Evolutionary conservation across 2,113 vertebrate genomes (phyloP).

Genomic region (Aspidoscelis tigris): DNA sequence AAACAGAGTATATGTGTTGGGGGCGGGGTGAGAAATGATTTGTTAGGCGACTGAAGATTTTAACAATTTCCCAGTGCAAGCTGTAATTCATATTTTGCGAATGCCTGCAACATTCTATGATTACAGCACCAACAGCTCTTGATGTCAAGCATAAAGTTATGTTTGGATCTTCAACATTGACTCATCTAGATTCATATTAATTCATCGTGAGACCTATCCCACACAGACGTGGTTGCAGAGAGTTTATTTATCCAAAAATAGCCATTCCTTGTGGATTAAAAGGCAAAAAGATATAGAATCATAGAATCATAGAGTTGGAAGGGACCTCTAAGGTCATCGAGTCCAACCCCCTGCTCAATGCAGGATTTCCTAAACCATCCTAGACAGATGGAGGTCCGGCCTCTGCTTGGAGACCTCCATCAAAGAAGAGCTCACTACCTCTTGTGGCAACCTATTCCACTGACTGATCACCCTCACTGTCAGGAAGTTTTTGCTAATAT

Average conservation of each 20-base stretch:
- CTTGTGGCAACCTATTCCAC: no score
- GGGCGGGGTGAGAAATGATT: conserved; percentile 8
- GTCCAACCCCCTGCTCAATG: no score
- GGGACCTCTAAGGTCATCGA: no score
- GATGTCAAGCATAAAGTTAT: conserved; percentile 35
- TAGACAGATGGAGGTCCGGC: no score
- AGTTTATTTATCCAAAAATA: not conserved
- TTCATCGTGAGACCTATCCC: not conserved
- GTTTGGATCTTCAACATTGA: not conserved
- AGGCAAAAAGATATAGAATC: not conserved
- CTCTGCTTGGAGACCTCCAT: no score
- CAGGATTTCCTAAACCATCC: no score
- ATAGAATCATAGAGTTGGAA: no score
- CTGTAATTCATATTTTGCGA: conserved; percentile 34
- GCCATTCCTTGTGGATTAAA: no score
- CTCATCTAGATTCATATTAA: not conserved
- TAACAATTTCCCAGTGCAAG: conserved; percentile 27
- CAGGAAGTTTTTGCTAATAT: no score
- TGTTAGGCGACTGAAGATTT: conserved; percentile 35
- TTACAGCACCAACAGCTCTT: conserved; percentile 40
- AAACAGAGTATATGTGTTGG: conserved; percentile 19
- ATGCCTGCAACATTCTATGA: conserved; percentile 43
- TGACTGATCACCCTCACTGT: no score
- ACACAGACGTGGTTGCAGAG: not conserved
- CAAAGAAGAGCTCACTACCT: no score